These are phyloP conservation scores for Zaprionus nigranus DNA, from an alignment of 1,140 invertebrate species.

Conservation along the genomic window DNA sequence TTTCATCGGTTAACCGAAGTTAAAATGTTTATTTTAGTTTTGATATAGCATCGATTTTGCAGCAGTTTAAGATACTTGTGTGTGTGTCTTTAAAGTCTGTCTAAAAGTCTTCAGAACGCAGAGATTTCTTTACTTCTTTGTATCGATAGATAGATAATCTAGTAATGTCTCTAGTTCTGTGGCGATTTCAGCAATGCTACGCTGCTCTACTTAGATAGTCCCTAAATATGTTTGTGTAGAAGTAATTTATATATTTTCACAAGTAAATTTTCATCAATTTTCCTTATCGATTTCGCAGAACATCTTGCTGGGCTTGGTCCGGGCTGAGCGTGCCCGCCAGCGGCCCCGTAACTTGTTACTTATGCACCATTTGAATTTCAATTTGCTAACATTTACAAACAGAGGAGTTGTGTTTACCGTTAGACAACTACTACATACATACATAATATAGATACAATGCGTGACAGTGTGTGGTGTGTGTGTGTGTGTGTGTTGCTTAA, in stretches of 20 bases:
- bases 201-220: constrained; percentile 55
- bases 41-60: background rate
- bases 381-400: constrained; percentile 76
- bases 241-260: constrained; percentile 17
- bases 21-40: background rate
- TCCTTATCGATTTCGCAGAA: constrained; percentile 6
- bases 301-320: constrained; percentile 20
- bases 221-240: constrained; percentile 42
- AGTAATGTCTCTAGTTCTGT: constrained; percentile 42
- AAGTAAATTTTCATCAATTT: background rate
- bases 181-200: constrained; percentile 71
- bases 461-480: background rate
- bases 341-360: constrained; percentile 50
- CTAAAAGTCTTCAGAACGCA: no score
- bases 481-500: constrained; percentile 6
- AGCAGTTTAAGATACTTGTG: background rate
- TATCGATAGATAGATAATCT: constrained; percentile 3
- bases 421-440: constrained; percentile 62
- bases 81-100: background rate
- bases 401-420: constrained; percentile 48
- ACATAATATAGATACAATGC: constrained; percentile 50
- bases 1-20: constrained; percentile 29
- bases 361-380: constrained; percentile 81
- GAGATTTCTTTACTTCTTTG: background rate
- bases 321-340: constrained; percentile 16